Conservation (phyloP, 2,113 vertebrate species). For the Nestor notabilis region DNA sequence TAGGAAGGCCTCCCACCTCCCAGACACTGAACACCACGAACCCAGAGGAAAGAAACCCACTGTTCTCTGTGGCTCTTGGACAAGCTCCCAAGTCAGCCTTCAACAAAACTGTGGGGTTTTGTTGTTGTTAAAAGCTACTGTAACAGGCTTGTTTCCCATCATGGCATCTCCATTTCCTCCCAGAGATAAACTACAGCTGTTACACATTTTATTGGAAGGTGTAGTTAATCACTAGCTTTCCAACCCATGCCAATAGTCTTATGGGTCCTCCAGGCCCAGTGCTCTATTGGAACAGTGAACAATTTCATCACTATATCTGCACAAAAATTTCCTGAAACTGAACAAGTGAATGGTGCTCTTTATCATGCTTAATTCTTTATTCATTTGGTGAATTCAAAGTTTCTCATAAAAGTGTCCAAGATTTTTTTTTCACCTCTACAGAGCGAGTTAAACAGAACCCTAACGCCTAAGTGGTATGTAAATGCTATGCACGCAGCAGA, state of each 20-base stretch:
- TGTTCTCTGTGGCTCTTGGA: slow-evolving; percentile 1
- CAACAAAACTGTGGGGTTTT: neutral
- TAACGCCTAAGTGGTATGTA: neutral
- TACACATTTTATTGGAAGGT: neutral
- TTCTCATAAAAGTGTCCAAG: neutral
- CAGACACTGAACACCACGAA: neutral
- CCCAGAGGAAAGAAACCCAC: slow-evolving; percentile 23
- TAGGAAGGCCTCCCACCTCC: slow-evolving; percentile 20
- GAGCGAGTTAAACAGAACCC: neutral
- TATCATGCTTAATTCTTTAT: neutral
- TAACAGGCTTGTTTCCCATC: neutral
- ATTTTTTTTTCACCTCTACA: neutral
- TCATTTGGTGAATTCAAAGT: neutral
- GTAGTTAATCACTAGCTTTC: neutral
- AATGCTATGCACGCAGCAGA: neutral
- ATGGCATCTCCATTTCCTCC: neutral
- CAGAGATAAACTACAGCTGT: neutral
- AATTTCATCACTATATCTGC: neutral
- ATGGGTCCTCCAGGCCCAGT: neutral
- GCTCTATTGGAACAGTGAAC: neutral
- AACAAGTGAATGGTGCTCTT: neutral
- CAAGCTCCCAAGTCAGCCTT: neutral
- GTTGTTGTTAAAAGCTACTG: neutral
- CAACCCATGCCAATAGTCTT: neutral
- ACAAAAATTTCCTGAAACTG: neutral